These are phyloP conservation scores for Notechis scutatus DNA, from an alignment of 2,113 vertebrate genomes.

Conservation along the genomic window DNA sequence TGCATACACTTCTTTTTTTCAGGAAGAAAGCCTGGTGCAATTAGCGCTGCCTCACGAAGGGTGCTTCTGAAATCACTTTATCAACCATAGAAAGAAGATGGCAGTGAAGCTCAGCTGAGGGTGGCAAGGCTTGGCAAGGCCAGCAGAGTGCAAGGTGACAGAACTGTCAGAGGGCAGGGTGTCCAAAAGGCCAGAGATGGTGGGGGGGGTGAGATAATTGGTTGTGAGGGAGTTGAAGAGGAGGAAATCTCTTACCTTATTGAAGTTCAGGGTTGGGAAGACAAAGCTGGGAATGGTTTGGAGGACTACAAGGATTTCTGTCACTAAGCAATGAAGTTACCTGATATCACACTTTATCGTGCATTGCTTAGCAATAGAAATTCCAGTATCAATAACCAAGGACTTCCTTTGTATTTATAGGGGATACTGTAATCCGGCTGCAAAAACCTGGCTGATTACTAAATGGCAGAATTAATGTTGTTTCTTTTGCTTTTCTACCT, in stretches of 20 bases:
- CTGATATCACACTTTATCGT: background rate
- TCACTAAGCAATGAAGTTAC: background rate
- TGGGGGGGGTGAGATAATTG: background rate
- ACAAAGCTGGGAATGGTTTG: too few species aligned
- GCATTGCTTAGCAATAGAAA: background rate
- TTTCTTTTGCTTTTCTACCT: background rate
- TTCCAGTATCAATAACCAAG: background rate
- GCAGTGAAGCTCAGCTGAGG: background rate
- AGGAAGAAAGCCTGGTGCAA: background rate
- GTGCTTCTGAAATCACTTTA: too few species aligned
- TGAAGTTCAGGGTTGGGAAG: too few species aligned
- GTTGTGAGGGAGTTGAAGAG: too few species aligned
- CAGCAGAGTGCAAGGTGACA: background rate
- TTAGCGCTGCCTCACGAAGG: background rate
- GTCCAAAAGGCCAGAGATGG: background rate
- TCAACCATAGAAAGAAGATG: background rate
- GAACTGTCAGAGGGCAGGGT: background rate
- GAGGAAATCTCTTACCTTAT: too few species aligned
- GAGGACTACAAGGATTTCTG: too few species aligned
- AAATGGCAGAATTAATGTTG: background rate
- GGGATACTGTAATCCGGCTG: background rate
- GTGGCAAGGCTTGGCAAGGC: background rate
- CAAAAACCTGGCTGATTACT: background rate
- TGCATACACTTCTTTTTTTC: background rate
- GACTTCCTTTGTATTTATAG: background rate